These are phyloP conservation scores for Tetraodon nigroviridis DNA, from an alignment of 2,113 vertebrate species.

Conservation along the genomic window DNA sequence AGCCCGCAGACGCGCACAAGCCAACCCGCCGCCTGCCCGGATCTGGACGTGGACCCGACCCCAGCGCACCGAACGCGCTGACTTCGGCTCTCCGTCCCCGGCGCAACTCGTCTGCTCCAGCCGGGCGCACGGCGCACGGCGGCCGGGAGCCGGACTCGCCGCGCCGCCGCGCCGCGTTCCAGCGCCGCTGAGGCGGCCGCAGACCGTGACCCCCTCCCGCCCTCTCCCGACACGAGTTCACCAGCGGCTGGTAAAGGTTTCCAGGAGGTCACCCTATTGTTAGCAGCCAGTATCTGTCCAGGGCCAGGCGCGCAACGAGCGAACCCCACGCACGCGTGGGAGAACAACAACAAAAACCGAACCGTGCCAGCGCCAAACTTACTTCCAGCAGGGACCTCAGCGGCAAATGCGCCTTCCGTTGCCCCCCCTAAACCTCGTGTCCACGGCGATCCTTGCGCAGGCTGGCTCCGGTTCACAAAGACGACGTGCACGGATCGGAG, in stretches of 20 bases:
- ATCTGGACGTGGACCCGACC: conserved; percentile 8
- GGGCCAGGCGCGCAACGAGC: conserved; percentile 64
- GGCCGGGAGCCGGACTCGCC: not conserved
- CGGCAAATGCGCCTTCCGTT: conserved; percentile 67
- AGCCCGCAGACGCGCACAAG: not conserved
- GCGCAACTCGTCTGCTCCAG: conserved; percentile 19
- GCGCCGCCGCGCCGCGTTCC: conserved; percentile 10
- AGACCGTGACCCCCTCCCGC: conserved; percentile 1
- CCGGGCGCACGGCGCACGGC: conserved; percentile 4
- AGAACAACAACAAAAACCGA: conserved; percentile 36
- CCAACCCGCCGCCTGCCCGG: too few species aligned
- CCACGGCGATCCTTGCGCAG: conserved; percentile 49
- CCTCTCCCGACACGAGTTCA: conserved; percentile 44
- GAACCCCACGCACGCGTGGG: conserved; percentile 41
- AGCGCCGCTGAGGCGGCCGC: conserved; percentile 32
- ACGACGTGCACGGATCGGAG: conserved; percentile 86
- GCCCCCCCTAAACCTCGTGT: conserved; percentile 52
- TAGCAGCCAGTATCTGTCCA: conserved; percentile 71
- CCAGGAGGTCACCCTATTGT: conserved; percentile 81
- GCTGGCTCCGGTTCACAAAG: conserved; percentile 79
- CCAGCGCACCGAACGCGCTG: conserved; percentile 21
- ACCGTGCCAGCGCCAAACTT: conserved; percentile 78
- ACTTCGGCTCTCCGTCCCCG: too few species aligned
- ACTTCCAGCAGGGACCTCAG: conserved; percentile 77
- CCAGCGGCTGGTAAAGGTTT: conserved; percentile 57